phyloP scores from a whole-genome alignment of 2,888 invertebrate genomes.

The Scaptomyza cyrtandrae region DNA sequence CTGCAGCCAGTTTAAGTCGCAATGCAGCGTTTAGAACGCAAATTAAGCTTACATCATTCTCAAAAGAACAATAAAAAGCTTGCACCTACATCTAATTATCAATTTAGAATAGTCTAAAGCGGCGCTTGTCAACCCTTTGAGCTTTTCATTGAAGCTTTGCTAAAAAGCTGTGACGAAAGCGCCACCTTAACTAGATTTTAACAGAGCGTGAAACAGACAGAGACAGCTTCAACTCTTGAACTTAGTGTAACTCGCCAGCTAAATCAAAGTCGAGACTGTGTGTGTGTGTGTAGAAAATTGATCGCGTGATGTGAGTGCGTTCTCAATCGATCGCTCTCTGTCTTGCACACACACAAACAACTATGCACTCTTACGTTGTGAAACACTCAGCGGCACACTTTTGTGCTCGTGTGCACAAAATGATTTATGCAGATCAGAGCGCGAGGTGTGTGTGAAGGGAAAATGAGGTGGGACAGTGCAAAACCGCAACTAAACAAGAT shows the following conservation, averaged over 20 bases:
- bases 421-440: slow-evolving; percentile 14
- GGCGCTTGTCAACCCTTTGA: slow-evolving; percentile 35
- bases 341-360: slow-evolving; percentile 16
- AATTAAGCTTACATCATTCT: slow-evolving; percentile 56
- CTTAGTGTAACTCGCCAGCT: slow-evolving; percentile 46
- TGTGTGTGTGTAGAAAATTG: slow-evolving; percentile 22
- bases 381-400: slow-evolving; percentile 56
- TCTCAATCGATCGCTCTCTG: slow-evolving; percentile 5
- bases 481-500: slow-evolving; percentile 36
- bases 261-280: slow-evolving; percentile 42
- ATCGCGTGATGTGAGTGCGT: slow-evolving; percentile 55
- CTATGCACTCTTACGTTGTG: slow-evolving; percentile 22
- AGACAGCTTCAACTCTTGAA: slow-evolving; percentile 59
- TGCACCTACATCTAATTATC: slow-evolving; percentile 2
- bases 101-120: slow-evolving; percentile 37
- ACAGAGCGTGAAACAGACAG: slow-evolving; percentile 32
- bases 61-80: slow-evolving; percentile 6
- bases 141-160: slow-evolving; percentile 41
- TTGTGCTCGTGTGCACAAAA: slow-evolving; percentile 32
- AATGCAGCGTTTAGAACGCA: slow-evolving; percentile 22
- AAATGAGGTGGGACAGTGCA: slow-evolving; percentile 7
- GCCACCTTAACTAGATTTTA: slow-evolving; percentile 48
- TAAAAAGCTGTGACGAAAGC: slow-evolving; percentile 39
- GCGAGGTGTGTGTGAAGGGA: slow-evolving; percentile 2
- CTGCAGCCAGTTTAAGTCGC: slow-evolving; percentile 67